Base-by-base conservation (phyloP, 2,797 vertebrate genomes). In the Pteropus rufus region DNA sequence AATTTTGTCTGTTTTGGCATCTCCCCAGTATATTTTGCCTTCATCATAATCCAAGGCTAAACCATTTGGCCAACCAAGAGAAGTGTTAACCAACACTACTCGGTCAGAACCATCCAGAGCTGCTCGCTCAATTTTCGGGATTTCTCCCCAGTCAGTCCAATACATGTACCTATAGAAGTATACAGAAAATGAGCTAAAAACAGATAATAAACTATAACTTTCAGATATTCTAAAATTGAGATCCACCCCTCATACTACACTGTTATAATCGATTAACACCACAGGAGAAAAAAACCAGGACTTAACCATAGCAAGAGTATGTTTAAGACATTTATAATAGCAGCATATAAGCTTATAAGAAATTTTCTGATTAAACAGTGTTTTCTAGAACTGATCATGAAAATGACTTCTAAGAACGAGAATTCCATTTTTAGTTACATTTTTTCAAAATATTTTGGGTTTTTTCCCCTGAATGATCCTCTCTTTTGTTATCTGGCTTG, bases 111-210 rank as follows among this genome's bases (percentile, higher is more conserved):
- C 99, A 62, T 99, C 99, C 97, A 99, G 97, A 1, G 99, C 99
- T 0, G 99, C 99, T 0, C 99, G 99, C 97, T 99, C 99, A 0
- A 99, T 99, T 98, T 99, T 99, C 0, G 99, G 99, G 72, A 99
- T 99, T 97, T 99, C 99, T 79, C 99, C 99, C 99, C 99, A 99
- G 98, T 99, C 99, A 0, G 99, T 99, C 99, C 99, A 99, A 98
- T 99, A 99, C 99, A 99, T 99, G 98, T 99, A 99, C 83, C 99
- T 99, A 96, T 3, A 95, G 70, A 97, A 96, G 73, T 64, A 97
- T 15, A 96, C 8, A 96, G 49, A 97, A 90, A 92, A 95, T 72
- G 3, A 94, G 82, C 90, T 96, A 88, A 83, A 91, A 88, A 81
- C 15, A 85, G 39, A 36, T 69, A 83, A 92, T 46, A 52, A 75